Conservation (phyloP, 2,113 vertebrate genomes). For the Hirundichthys speculiger region DNA sequence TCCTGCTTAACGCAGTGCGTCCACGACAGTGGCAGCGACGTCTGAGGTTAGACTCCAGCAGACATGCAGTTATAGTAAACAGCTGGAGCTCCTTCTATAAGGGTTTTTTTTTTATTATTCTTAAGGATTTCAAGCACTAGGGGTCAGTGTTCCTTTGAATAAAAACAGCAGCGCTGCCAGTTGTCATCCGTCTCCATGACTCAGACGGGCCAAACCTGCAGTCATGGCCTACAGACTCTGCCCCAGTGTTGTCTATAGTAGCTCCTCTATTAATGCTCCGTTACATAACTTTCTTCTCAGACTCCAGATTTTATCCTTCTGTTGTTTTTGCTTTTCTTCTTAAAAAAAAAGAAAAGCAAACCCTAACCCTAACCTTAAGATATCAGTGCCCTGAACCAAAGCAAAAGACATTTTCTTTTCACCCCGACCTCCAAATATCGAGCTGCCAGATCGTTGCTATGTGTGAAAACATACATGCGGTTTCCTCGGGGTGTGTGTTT, state of each 20-base stretch:
- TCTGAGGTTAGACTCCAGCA: no score
- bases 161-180: not conserved
- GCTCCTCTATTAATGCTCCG: constrained; percentile 18
- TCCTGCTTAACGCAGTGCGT: no score
- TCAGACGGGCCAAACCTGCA: constrained; percentile 20
- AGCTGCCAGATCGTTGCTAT: constrained; percentile 13
- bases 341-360: no score
- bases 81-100: not conserved
- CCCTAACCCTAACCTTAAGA: no score
- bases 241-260: constrained; percentile 16
- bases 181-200: not conserved
- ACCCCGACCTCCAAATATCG: not conserved
- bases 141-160: constrained; percentile 65
- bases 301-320: not conserved
- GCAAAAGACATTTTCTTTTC: constrained; percentile 11
- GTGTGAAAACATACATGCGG: constrained; percentile 3
- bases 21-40: no score
- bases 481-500: constrained; percentile 11
- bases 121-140: constrained; percentile 42
- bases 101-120: not conserved
- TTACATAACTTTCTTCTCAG: constrained; percentile 18
- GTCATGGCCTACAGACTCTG: constrained; percentile 5
- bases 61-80: no score
- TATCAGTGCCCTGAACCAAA: not conserved
- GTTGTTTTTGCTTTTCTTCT: no score